Conservation (phyloP, 2,888 invertebrate genomes). For the Ypsolopha sequella region DNA sequence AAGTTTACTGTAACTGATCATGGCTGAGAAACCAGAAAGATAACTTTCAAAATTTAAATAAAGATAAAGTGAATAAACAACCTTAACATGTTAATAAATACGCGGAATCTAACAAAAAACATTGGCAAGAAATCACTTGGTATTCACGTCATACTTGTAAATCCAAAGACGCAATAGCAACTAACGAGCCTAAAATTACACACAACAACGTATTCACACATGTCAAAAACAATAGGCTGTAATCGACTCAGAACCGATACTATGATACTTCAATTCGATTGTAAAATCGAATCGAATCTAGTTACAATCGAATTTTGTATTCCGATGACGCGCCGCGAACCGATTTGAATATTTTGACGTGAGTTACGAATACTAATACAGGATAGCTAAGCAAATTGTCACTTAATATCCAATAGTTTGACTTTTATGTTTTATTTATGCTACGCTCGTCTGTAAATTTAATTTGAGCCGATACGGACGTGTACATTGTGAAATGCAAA, state of each 20-base stretch:
- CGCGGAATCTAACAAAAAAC: no score
- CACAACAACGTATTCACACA: slow-evolving; percentile 1
- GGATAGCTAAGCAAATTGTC: slow-evolving; percentile 56
- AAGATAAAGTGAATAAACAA: no score
- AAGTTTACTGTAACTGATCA: no score
- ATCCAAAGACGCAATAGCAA: slow-evolving; percentile 20
- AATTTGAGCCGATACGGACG: slow-evolving; percentile 29
- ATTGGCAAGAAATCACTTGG: slow-evolving; percentile 15
- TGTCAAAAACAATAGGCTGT: slow-evolving; percentile 29
- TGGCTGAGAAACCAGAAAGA: no score
- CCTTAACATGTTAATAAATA: no score
- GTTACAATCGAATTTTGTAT: slow-evolving; percentile 34
- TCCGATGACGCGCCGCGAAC: slow-evolving; percentile 46
- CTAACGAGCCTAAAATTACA: slow-evolving; percentile 5
- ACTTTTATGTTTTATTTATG: slow-evolving; percentile 57
- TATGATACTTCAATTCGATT: slow-evolving; percentile 18
- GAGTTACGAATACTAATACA: slow-evolving; percentile 47
- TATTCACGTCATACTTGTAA: slow-evolving; percentile 24
- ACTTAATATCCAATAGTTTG: slow-evolving; percentile 23
- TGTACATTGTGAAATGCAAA: slow-evolving; percentile 1
- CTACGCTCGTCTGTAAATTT: slow-evolving; percentile 36
- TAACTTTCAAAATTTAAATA: no score
- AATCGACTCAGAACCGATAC: slow-evolving; percentile 26
- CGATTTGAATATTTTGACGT: slow-evolving; percentile 62
- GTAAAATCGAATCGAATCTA: slow-evolving; percentile 20